Evolutionary conservation across 2,113 vertebrate genomes (phyloP).

Genomic region (Apaloderma vittatum): DNA sequence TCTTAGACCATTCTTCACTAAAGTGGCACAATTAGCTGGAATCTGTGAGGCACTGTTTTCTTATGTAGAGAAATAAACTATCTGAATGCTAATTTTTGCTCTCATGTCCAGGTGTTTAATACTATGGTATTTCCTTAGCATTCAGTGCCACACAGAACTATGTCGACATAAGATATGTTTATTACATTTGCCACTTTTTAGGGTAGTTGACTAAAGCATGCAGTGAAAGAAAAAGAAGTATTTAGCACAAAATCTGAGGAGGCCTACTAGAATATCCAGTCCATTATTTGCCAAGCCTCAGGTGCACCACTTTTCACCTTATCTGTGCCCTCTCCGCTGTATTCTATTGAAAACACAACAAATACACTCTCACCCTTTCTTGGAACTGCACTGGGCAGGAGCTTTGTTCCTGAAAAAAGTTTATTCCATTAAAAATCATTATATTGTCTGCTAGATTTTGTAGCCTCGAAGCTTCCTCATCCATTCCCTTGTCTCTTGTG

Average conservation of each 20-base stretch:
- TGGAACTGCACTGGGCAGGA: not conserved
- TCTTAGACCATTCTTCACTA: not conserved
- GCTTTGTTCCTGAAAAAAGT: not conserved
- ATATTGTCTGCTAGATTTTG: not conserved
- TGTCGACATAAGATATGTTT: not conserved
- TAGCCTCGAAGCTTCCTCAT: not conserved
- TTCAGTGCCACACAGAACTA: not conserved
- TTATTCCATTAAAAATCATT: not conserved
- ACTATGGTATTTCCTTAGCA: not conserved
- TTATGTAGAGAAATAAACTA: not conserved
- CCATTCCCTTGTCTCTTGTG: not conserved
- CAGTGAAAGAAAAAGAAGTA: not conserved
- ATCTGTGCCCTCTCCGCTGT: not conserved
- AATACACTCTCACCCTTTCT: not conserved
- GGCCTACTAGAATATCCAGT: not conserved
- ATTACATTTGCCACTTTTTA: not conserved
- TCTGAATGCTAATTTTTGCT: not conserved
- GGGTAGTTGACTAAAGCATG: not conserved
- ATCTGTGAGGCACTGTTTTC: not conserved
- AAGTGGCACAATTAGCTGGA: not conserved
- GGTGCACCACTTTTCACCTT: not conserved
- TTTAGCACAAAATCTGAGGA: not conserved
- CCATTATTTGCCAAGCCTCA: not conserved
- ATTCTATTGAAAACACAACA: not conserved
- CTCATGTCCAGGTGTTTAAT: not conserved